A percentile compares a stretch with the other conserved stretches of the same genome.
These are phyloP conservation scores for Leptinotarsa lineolata DNA, from an alignment of 1,140 invertebrate genomes.

Conservation along the genomic window DNA sequence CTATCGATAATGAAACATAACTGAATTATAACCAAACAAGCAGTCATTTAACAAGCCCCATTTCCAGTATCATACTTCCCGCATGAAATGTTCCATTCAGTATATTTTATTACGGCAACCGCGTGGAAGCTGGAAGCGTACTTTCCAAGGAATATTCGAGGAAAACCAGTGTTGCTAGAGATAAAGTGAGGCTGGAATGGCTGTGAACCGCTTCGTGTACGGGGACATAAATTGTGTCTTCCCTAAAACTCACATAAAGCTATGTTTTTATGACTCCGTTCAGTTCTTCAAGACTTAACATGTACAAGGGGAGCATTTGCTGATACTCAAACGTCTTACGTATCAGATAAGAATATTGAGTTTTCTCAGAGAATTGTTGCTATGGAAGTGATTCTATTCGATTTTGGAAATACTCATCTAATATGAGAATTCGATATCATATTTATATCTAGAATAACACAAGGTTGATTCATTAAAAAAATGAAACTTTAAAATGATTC, in stretches of 20 bases:
- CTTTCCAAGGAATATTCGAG: not conserved
- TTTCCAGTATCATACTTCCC: not conserved
- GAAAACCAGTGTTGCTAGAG: conserved; percentile 7
- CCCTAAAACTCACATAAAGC: conserved; percentile 5
- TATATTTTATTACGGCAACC: not conserved
- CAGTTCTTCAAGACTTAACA: conserved; percentile 1
- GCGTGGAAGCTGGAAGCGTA: not conserved
- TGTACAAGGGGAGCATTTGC: not conserved
- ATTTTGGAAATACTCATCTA: too few relatives aligned
- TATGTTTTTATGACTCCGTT: conserved; percentile 3
- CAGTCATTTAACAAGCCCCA: not conserved
- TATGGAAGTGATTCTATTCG: too few relatives aligned
- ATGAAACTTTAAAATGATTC: too few relatives aligned
- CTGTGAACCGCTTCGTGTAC: not conserved
- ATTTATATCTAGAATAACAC: too few relatives aligned
- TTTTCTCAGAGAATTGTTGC: too few relatives aligned
- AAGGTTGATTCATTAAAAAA: too few relatives aligned
- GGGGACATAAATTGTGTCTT: not conserved
- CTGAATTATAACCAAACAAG: too few relatives aligned
- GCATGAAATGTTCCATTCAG: not conserved
- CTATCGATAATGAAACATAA: too few relatives aligned
- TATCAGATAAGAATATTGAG: too few relatives aligned
- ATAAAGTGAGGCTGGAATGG: conserved; percentile 2
- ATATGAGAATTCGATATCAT: too few relatives aligned
- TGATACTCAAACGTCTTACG: not conserved